Base-by-base conservation (phyloP, 92 coral and sea anemone genomes). In the Paragorgia papillata region DNA sequence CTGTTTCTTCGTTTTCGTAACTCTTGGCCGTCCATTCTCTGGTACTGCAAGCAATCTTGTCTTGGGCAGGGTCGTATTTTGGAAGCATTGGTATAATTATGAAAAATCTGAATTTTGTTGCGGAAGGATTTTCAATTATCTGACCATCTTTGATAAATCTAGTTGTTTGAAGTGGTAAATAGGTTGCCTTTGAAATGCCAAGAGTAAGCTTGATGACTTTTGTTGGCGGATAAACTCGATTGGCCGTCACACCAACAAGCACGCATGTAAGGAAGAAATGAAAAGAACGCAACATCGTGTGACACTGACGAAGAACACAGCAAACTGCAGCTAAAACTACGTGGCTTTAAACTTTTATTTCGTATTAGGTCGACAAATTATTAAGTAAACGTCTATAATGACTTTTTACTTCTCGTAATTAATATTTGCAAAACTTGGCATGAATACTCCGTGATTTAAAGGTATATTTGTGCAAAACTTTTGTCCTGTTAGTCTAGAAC, bases 171-270 rank as follows among this genome's bases (percentile, higher is more conserved):
- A 51, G 58, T 17, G 58, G 75, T 28, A 68, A 28, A 33, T 68
- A 68, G 35, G 75, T 39, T 35, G 75, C 75, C 32, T 68, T 68
- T 8, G 75, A 68, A 30, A 68, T 58, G 30, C 20, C 75, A 35
- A 68, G 39, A 26, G 75, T 9, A 0, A 68, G 59, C 27, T 46
- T 39, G 40, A 68, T 25, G 27, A 44, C 58, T 49, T 68, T 46
- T 27, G 58, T 9, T 3, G 75, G 75, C 17, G 58, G 58, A 51
- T 51, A 51, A 17, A 22, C 58, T 51, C 58, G 58, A 5, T 51
- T 17, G 20, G 58, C 58, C n/a, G 17, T n/a, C 26, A 51, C 37
- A 68, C 10, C 4, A 37, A 68, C 10, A 37, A 37, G 43, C 10
- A 10, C 43, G n/a, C n/a, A n/a, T n/a, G n/a, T n/a, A 10, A 37